Evolutionary conservation across 2,113 vertebrate genomes (phyloP).

Genomic region (Picathartes gymnocephalus): DNA sequence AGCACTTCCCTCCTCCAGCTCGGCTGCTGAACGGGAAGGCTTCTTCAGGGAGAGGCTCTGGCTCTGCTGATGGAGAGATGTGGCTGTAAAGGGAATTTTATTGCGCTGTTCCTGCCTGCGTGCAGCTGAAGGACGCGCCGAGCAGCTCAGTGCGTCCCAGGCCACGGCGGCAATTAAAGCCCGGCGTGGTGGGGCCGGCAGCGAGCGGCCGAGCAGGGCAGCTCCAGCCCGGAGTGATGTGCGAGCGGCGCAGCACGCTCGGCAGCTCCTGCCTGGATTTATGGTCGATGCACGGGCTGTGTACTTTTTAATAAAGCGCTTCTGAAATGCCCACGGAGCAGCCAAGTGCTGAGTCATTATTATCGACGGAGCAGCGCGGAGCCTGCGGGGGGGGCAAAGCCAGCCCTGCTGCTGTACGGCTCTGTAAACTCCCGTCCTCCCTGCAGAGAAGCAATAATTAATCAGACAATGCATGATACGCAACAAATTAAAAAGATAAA

Average conservation of each 20-base stretch:
- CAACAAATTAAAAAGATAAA: constrained; percentile 53
- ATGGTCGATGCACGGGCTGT: neutral
- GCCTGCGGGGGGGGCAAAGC: neutral
- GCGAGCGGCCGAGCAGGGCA: neutral
- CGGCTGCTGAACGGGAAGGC: neutral
- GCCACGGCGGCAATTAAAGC: neutral
- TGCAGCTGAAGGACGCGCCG: neutral
- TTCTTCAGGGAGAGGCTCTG: neutral
- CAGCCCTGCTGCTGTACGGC: neutral
- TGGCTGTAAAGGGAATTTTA: neutral
- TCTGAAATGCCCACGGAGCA: neutral
- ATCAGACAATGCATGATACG: neutral
- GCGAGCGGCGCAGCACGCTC: neutral
- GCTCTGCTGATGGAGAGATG: neutral
- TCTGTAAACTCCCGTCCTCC: constrained; percentile 10
- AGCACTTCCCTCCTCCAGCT: neutral
- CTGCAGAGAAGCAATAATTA: constrained; percentile 34
- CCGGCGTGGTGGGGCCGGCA: accelerated
- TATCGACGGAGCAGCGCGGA: neutral
- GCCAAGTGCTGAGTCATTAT: constrained; percentile 37
- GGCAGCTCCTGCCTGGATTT: neutral
- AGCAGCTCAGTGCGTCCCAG: neutral
- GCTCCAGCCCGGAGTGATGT: neutral
- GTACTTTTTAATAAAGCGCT: neutral
- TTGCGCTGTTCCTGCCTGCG: neutral